Conservation (phyloP, 2,888 invertebrate species). For the Noctua comes region DNA sequence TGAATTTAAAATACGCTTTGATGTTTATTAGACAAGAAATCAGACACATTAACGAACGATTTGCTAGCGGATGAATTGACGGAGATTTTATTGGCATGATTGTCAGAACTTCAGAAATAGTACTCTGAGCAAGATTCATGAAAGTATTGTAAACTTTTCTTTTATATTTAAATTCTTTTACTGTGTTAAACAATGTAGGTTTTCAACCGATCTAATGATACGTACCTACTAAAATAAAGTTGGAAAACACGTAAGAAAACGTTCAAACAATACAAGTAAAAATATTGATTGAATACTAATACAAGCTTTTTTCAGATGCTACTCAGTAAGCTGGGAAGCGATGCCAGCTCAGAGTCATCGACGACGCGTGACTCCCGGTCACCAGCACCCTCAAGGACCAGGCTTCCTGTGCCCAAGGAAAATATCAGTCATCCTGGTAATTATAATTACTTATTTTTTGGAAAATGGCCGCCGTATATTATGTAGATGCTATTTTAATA, state of each 20-base stretch:
- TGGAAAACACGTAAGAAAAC: not conserved
- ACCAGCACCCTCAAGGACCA: conserved; percentile 80
- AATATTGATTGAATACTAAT: not conserved
- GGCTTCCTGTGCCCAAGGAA: conserved; percentile 89
- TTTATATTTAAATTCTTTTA: not conserved
- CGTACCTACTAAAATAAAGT: no score
- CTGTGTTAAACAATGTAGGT: not conserved
- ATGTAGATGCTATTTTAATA: not conserved
- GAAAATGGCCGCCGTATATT: not conserved
- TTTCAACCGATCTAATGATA: not conserved
- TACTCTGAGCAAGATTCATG: not conserved
- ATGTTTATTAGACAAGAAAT: not conserved
- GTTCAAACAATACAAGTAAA: not conserved
- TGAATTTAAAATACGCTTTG: not conserved
- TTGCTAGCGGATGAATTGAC: not conserved
- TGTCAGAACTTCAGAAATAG: not conserved
- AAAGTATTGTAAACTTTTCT: not conserved
- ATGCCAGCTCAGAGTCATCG: conserved; percentile 88
- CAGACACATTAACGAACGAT: not conserved
- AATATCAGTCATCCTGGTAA: conserved; percentile 90
- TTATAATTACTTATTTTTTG: not conserved
- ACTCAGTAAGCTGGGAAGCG: conserved; percentile 92
- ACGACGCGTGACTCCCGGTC: conserved; percentile 81
- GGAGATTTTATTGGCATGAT: not conserved
- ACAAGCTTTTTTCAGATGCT: conserved; percentile 88